A percentile compares a stretch with the other conserved stretches of the same genome.
phyloP scores from a whole-genome alignment of 2,888 invertebrate species.

The Athrips mouffetella region DNA sequence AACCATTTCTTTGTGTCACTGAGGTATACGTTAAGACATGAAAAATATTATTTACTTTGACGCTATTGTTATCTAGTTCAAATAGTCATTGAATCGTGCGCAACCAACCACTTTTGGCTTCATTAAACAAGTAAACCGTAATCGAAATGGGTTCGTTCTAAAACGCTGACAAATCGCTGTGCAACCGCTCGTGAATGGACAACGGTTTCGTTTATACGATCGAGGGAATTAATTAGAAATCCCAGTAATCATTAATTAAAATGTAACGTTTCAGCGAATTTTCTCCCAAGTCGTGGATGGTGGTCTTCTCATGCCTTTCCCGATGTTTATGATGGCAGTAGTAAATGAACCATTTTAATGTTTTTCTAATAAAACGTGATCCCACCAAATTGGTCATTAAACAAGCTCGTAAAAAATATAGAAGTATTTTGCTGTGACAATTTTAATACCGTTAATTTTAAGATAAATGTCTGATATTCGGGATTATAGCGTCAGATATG shows the following conservation, averaged over 20 bases:
- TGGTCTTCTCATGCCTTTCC: slow-evolving; percentile 52
- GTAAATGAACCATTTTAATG: slow-evolving; percentile 53
- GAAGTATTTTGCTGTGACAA: slow-evolving; percentile 27
- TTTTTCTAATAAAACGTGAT: slow-evolving; percentile 33
- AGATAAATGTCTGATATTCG: no score
- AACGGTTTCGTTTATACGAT: slow-evolving; percentile 29
- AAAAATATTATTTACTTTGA: no score
- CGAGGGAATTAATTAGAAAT: slow-evolving; percentile 52
- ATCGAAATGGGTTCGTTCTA: slow-evolving; percentile 30
- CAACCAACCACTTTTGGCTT: slow-evolving; percentile 3
- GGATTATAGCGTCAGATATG: no score
- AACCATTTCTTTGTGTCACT: no score
- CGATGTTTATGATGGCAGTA: slow-evolving; percentile 43
- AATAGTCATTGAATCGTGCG: no score
- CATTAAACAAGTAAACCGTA: slow-evolving; percentile 8
- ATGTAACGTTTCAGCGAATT: slow-evolving; percentile 74
- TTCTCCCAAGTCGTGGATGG: slow-evolving; percentile 43
- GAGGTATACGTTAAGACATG: no score
- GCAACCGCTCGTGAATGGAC: slow-evolving; percentile 45
- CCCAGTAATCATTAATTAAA: slow-evolving; percentile 60
- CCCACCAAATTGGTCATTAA: slow-evolving; percentile 34
- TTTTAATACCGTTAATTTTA: background rate
- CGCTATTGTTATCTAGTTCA: no score
- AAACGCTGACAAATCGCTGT: slow-evolving; percentile 41
- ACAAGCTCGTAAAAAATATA: slow-evolving; percentile 28